These are phyloP conservation scores for Horisme vitalbata DNA, from an alignment of 2,888 invertebrate genomes.

Conservation along the genomic window DNA sequence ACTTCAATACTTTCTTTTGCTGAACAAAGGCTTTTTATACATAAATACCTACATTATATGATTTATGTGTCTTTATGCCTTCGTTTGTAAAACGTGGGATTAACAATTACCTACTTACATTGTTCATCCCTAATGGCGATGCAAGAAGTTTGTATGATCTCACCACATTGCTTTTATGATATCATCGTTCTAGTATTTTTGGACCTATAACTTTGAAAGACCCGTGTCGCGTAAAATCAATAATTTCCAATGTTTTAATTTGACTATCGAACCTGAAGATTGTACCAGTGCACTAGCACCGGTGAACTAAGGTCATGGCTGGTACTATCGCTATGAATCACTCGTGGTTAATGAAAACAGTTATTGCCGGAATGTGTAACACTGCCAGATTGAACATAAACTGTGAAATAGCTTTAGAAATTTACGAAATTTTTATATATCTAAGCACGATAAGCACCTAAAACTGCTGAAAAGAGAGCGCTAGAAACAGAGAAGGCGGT, in stretches of 20 bases:
- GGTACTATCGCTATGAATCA: constrained; percentile 18
- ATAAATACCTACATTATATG: too few relatives aligned
- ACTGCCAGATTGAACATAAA: constrained; percentile 23
- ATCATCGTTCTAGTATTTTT: neutral
- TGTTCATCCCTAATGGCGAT: too few relatives aligned
- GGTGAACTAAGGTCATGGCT: constrained; percentile 13
- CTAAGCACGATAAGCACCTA: too few relatives aligned
- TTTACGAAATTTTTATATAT: neutral
- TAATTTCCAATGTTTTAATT: constrained; percentile 5
- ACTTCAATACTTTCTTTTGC: neutral
- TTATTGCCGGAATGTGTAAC: constrained; percentile 12
- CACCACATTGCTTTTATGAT: neutral
- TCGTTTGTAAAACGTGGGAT: too few relatives aligned
- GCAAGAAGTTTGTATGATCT: neutral
- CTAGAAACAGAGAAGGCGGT: too few relatives aligned
- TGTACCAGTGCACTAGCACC: constrained; percentile 4
- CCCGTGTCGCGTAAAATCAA: too few relatives aligned
- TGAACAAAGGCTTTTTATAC: too few relatives aligned
- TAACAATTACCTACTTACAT: too few relatives aligned
- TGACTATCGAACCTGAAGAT: neutral
- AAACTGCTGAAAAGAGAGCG: too few relatives aligned
- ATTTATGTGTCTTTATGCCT: too few relatives aligned
- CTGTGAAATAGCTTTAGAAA: neutral
- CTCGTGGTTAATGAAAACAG: constrained; percentile 5
- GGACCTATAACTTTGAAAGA: too few relatives aligned